Evolutionary conservation across 2,888 invertebrate genomes (phyloP), one percentile per base, ranked within the genome.

Genomic region (Cetonia aurata): DNA sequence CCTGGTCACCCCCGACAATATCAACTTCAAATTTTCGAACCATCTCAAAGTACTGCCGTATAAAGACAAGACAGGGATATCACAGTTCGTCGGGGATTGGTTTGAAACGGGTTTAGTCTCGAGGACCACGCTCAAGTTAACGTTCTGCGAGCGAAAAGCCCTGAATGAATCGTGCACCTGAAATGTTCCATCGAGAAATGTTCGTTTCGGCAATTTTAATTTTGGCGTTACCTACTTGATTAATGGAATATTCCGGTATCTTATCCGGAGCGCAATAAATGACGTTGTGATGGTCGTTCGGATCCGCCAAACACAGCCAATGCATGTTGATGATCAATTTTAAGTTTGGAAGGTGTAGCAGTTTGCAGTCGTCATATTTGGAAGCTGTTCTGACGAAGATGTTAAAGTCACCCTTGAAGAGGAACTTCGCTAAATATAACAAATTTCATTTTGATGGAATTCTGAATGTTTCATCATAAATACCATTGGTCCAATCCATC

Each of bases 361-460:
- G 89, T 65, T 96, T 92, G 81, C 98, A 98, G 85, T 99, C 99
- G 85, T 99, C 99, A 86, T 99, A 99, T 83, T 99, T 98, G 72
- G 98, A 98, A 0, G 99, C 99, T 0, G 99, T 99, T 70, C 98
- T 89, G 1, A 98, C 96, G 80, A 93, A 96, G 77, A 99, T 95
- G 84, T 97, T 96, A 71, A 99, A 86, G 81, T 98, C 95, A 1
- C 98, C 98, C 80, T 96, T 94, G 79, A 96, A 93, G 60, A 96
- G 91, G 70, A 96, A 92, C 84, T 94, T 95, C 0, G 92, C 91
- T 91, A 80, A 46, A 85, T 83, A 71, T 17, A 37, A 10, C 12
- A 46, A 57, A 57, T 31, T 8, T 48, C 4, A 50, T 33, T 10
- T 13, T 13, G 10, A 13, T 50, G 13, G 13, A 55, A 15, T 48